Base-by-base conservation (phyloP, 35 echinoderm and acorn worm genomes). In the Holothuria glaberrima region DNA sequence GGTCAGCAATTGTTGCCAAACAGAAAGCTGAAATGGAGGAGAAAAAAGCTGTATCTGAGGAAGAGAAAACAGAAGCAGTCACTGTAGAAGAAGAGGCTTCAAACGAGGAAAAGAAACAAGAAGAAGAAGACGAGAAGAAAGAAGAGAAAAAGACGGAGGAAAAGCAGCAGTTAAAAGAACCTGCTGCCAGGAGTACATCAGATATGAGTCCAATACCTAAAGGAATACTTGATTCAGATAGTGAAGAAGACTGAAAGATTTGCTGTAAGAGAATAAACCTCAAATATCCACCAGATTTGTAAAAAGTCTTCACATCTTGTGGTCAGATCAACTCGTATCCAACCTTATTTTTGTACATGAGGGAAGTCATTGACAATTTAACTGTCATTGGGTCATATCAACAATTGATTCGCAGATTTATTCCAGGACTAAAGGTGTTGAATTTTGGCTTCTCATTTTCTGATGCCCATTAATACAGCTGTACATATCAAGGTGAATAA, bases 1-100 rank as follows among this genome's bases (percentile, higher is more conserved):
- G 95, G 95, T 98, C 95, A 89, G 95, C 95, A 5, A 83, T 98
- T 13, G 95, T 98, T 82, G 95, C 95, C 44, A 98, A 98, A 78
- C 95, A 98, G 68, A 94, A 94, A 56, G 86, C 92, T 35, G 95
- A 98, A 64, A 87, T 94, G 29, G 90, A 94, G 52, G 90, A 98
- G 6, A 97, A 91, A 46, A 46, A 90, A 68, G 70, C 59, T 16
- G 6, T 66, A 45, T 71, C 75, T 20, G 59, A 69, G 52, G 59
- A 92, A 36, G 56, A 67, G 24, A 94, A 98, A 31, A 89, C 94
- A 65, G 87, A 90, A 34, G 46, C 90, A 29, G 92, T n/a, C n/a
- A n/a, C n/a, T n/a, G n/a, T n/a, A n/a, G n/a, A 94, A 57, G 82
- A 94, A 44, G 95, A 98, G 63, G 75, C 90, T 3, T 90, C 90